Evolutionary conservation across 1,140 invertebrate species (phyloP).

Genomic region (Lasioglossum albipes): DNA sequence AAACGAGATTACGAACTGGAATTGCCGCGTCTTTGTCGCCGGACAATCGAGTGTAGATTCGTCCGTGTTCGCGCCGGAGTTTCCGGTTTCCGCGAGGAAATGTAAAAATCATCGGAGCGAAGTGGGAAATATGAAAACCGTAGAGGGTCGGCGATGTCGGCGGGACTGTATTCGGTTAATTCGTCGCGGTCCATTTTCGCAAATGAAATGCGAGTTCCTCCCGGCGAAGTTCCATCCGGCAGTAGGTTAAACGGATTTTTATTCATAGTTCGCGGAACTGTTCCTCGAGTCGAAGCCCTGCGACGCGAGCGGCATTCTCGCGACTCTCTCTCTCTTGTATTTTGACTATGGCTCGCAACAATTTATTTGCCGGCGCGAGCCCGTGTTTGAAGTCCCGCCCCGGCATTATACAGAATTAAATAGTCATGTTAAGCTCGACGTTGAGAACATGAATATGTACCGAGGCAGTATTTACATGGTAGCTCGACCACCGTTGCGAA

Average conservation of each 20-base stretch:
- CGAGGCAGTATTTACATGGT: slow-evolving; percentile 36
- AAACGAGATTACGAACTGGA: too few species aligned
- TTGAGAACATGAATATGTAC: slow-evolving; percentile 45
- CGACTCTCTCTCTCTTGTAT: not conserved
- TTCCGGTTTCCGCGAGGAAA: too few species aligned
- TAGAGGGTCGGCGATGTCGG: too few species aligned
- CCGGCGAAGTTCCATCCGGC: not conserved
- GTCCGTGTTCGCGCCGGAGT: too few species aligned
- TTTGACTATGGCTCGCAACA: slow-evolving; percentile 44
- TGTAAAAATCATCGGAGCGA: too few species aligned
- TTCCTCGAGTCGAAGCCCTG: not conserved
- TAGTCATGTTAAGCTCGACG: slow-evolving; percentile 36
- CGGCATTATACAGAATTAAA: slow-evolving; percentile 45
- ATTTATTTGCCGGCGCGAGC: slow-evolving; percentile 33
- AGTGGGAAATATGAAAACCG: not conserved
- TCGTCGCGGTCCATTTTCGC: not conserved
- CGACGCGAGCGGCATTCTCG: not conserved
- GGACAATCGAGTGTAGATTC: too few species aligned
- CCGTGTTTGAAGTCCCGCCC: slow-evolving; percentile 21
- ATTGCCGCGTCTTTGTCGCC: too few species aligned
- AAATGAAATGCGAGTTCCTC: not conserved
- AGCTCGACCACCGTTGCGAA: slow-evolving; percentile 13
- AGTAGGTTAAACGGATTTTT: slow-evolving; percentile 10
- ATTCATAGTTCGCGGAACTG: slow-evolving; percentile 1
- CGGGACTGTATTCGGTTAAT: not conserved